phyloP scores from a whole-genome alignment of 2,888 invertebrate species.

The Harpalus rubripes region DNA sequence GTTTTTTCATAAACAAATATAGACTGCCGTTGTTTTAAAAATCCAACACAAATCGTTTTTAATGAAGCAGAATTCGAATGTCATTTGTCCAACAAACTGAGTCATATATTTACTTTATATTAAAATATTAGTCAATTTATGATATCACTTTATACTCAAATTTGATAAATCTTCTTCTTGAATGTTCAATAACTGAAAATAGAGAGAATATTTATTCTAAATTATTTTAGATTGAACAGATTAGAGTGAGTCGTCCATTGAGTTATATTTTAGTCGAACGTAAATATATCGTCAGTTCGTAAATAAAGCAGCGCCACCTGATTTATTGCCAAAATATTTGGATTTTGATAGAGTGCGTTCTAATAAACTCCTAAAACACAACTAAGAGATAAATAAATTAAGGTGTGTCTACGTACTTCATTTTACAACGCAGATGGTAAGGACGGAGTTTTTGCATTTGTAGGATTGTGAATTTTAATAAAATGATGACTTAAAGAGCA shows the following conservation, averaged over 20 bases:
- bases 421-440: neutral
- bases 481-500: neutral
- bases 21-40: neutral
- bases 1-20: neutral
- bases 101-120: slow-evolving; percentile 42
- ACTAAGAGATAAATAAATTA: slow-evolving; percentile 38
- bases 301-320: slow-evolving; percentile 65
- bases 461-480: neutral
- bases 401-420: neutral
- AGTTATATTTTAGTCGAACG: slow-evolving; percentile 63
- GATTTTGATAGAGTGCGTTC: slow-evolving; percentile 67
- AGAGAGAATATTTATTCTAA: slow-evolving; percentile 54
- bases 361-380: slow-evolving; percentile 62
- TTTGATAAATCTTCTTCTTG: neutral
- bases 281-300: slow-evolving; percentile 65
- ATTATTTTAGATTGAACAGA: slow-evolving; percentile 55
- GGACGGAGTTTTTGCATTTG: neutral
- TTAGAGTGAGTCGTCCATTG: slow-evolving; percentile 44
- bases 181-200: slow-evolving; percentile 15
- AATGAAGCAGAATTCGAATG: slow-evolving; percentile 26
- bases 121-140: slow-evolving; percentile 25
- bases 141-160: neutral
- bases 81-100: slow-evolving; percentile 45
- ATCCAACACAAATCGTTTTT: neutral
- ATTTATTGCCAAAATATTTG: slow-evolving; percentile 67